phyloP scores from a whole-genome alignment of 2,797 vertebrate genomes.

The Acanthurus lineatus region DNA sequence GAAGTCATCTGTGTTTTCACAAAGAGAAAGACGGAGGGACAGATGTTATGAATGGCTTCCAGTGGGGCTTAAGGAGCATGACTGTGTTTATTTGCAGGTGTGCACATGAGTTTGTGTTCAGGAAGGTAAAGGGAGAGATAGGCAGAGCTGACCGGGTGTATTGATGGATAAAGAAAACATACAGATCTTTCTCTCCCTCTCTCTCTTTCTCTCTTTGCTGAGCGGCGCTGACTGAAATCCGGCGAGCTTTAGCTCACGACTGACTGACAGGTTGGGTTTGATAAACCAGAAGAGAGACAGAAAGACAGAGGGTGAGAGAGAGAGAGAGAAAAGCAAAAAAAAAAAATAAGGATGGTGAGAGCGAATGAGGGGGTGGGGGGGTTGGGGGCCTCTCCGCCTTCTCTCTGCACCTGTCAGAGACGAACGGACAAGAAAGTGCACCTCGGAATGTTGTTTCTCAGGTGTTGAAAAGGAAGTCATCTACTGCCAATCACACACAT shows the following conservation, averaged over 20 bases:
- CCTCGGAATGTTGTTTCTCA: slow-evolving; percentile 62
- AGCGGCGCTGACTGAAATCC: slow-evolving; percentile 62
- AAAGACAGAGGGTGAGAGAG: slow-evolving; percentile 34
- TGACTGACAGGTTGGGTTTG: slow-evolving; percentile 69
- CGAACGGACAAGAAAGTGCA: slow-evolving; percentile 60
- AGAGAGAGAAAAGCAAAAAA: slow-evolving; percentile 12
- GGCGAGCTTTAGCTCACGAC: slow-evolving; percentile 47
- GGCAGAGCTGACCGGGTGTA: slow-evolving; percentile 38
- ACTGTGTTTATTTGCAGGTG: slow-evolving; percentile 19
- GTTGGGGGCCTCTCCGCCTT: slow-evolving; percentile 12
- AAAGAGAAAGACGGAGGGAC: slow-evolving; percentile 42
- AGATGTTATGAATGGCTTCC: slow-evolving; percentile 26
- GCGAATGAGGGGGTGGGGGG: background rate
- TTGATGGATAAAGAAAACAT: slow-evolving; percentile 64
- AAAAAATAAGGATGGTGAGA: slow-evolving; percentile 1
- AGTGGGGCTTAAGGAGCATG: slow-evolving; percentile 9
- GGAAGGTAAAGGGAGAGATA: slow-evolving; percentile 1
- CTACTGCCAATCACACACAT: slow-evolving; percentile 51
- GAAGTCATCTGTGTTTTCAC: slow-evolving; percentile 91
- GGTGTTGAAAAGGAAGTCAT: slow-evolving; percentile 55
- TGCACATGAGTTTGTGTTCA: slow-evolving; percentile 24
- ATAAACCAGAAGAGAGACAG: slow-evolving; percentile 51
- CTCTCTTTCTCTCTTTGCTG: slow-evolving; percentile 39
- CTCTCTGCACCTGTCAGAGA: slow-evolving; percentile 61
- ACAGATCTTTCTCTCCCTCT: slow-evolving; percentile 20